phyloP scores from a whole-genome alignment of 2,888 invertebrate genomes.

The Habroteleia sp. region DNA sequence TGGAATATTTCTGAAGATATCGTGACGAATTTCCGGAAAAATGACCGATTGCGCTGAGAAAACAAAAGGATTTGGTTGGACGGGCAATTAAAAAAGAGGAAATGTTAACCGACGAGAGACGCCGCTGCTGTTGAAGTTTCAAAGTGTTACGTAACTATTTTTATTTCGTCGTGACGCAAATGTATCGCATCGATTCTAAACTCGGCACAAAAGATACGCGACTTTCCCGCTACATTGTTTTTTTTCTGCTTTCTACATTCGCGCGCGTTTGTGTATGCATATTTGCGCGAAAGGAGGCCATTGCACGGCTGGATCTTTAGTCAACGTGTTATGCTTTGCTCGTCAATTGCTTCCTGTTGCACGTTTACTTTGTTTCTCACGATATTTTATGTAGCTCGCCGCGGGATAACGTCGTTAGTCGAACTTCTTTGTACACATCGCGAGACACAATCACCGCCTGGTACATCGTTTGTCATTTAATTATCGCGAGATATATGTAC shows the following conservation, averaged over 20 bases:
- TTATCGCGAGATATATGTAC: constrained; percentile 13
- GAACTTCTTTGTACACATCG: constrained; percentile 42
- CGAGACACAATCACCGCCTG: constrained; percentile 36
- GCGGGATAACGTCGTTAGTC: constrained; percentile 47
- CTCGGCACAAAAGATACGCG: constrained; percentile 48
- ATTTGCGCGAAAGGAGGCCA: constrained; percentile 61
- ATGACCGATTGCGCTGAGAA: no score
- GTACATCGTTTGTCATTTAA: constrained; percentile 42
- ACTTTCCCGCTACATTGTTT: constrained; percentile 55
- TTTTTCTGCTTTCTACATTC: constrained; percentile 57
- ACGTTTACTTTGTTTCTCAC: constrained; percentile 58
- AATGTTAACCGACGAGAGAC: constrained; percentile 13
- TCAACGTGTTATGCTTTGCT: constrained; percentile 64
- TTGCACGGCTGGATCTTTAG: constrained; percentile 52
- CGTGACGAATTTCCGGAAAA: no score
- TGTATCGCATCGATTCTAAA: constrained; percentile 43
- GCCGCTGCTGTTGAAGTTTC: constrained; percentile 1
- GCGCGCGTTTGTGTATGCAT: constrained; percentile 50
- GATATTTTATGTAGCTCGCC: constrained; percentile 51
- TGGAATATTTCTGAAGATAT: no score
- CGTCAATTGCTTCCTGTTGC: constrained; percentile 62
- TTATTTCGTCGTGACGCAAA: constrained; percentile 54
- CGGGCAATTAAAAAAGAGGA: constrained; percentile 23
- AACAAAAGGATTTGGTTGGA: no score
- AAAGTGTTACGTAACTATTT: constrained; percentile 48